Evolutionary conservation across 2,797 vertebrate genomes (phyloP).

Genomic region (Paramormyrops hopkinsi): DNA sequence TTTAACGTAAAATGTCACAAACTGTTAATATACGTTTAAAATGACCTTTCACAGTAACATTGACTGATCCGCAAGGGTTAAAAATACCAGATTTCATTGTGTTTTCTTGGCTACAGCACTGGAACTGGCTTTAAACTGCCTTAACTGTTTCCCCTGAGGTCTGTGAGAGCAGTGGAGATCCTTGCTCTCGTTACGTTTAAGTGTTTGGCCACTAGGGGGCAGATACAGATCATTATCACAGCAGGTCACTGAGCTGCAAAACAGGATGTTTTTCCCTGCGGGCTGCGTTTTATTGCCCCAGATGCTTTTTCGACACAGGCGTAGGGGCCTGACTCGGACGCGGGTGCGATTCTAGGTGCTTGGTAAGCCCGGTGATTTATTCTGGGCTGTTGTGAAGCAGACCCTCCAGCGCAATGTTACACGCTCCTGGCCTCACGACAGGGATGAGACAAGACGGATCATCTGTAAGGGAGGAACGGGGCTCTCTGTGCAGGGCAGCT

Average conservation of each 20-base stretch:
- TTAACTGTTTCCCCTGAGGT: neutral
- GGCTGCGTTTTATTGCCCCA: conserved; percentile 9
- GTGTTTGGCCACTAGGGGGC: conserved; percentile 34
- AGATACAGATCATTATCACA: neutral
- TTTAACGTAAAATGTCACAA: neutral
- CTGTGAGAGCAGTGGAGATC: neutral
- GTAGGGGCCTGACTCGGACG: neutral
- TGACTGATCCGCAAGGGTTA: neutral
- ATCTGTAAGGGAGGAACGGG: neutral
- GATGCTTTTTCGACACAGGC: neutral
- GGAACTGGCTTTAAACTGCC: neutral
- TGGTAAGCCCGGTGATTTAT: neutral
- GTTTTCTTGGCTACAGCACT: neutral
- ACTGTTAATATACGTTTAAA: neutral
- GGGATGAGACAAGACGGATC: neutral
- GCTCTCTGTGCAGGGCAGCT: neutral
- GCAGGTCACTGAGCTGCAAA: neutral
- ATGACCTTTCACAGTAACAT: neutral
- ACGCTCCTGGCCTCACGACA: conserved; percentile 15
- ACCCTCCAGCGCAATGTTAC: conserved; percentile 15
- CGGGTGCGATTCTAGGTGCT: neutral
- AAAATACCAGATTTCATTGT: neutral
- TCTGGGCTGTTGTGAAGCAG: neutral
- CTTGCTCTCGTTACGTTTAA: neutral
- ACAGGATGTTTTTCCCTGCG: neutral